Base-by-base conservation (phyloP, 23 tunicate genomes). In the Diplosoma virens region DNA sequence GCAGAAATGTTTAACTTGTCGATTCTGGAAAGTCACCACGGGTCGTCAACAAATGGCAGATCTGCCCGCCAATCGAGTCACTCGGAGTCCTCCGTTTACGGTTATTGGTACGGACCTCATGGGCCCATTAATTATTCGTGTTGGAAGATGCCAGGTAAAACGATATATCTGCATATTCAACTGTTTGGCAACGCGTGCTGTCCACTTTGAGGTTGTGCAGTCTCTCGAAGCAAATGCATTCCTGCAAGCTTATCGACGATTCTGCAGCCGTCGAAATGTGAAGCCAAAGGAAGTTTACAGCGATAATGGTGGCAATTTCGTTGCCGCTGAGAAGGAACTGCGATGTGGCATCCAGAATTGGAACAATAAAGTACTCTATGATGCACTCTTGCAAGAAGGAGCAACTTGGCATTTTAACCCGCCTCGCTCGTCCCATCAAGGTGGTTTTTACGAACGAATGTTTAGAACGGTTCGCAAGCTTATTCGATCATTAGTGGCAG, bases 71-170 rank as follows among this genome's bases (percentile, higher is more conserved):
- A 18, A 61, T 3, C 17, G 69, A 28, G 18, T 26, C 2, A 61
- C 7, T 4, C 17, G 21, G 9, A 26, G 14, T 26, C 23, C 21
- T 18, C 69, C 69, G 6, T 61, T 61, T 29, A 29, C 35, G 35
- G 28, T 35, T 5, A 61, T 61, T 29, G 69, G 69, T 3, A 29
- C 69, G 9, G 69, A 61, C 35, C 69, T 61, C 30, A 4, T 61
- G 35, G 69, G 35, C 5, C 69, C 69, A 9, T 16, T 61, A 18
- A 61, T 27, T 22, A 35, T 61, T 5, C 17, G 69, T 9, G 35
- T 61, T 5, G 69, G 69, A 26, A 3, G 35, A 2, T 9, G 69
- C 35, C 6, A 4, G 9, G 69, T 61, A n/a, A 61, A 61, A 61
- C 9, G 35, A 6, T 61, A 22, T 2, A 29, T 61, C 4, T 61